phyloP scores from a whole-genome alignment of 2,797 vertebrate genomes.

The Macropus fuliginosus region DNA sequence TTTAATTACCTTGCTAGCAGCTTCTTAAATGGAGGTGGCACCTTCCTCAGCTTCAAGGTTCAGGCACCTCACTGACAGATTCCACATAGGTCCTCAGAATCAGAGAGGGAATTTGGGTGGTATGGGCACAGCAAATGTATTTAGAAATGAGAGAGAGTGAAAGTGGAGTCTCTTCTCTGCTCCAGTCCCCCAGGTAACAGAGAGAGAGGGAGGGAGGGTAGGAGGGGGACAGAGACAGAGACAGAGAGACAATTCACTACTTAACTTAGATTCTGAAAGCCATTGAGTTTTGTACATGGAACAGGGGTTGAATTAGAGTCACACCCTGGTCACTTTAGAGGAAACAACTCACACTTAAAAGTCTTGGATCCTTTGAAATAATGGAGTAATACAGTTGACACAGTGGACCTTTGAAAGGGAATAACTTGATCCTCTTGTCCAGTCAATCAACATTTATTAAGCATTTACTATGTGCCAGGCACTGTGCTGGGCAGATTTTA shows the following conservation, averaged over 20 bases:
- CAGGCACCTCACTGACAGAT: background rate
- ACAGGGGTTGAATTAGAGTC: background rate
- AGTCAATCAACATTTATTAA: background rate
- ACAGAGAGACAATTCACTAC: background rate
- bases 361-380: background rate
- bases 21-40: conserved; percentile 68
- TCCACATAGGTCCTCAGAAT: conserved; percentile 14
- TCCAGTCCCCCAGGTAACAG: background rate
- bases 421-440: background rate
- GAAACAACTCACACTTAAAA: background rate
- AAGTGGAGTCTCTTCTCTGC: background rate
- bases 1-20: conserved; percentile 77
- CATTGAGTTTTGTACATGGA: background rate
- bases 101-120: background rate
- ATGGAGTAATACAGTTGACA: background rate
- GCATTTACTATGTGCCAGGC: background rate
- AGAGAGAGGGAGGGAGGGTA: background rate
- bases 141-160: background rate
- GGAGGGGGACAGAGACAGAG: background rate
- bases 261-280: background rate
- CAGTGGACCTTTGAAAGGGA: background rate
- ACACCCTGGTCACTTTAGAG: background rate
- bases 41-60: conserved; percentile 63
- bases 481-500: background rate
- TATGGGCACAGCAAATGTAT: background rate